Conservation (phyloP, 2,113 vertebrate genomes). For the Ceyx margarethae region DNA sequence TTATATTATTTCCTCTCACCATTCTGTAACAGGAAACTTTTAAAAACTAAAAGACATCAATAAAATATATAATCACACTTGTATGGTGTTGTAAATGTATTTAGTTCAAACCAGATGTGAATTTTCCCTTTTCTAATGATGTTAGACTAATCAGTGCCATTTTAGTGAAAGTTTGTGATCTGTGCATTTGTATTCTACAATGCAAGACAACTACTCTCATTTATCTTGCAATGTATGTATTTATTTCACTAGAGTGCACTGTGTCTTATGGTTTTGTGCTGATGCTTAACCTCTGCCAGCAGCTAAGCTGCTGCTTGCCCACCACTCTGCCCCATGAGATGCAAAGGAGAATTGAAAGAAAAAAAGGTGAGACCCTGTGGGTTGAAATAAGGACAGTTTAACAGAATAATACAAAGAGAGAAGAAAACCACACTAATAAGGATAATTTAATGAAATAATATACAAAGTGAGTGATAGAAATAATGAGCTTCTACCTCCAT, state of each 20-base stretch:
- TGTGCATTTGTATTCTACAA: conserved; percentile 32
- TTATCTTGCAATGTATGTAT: conserved; percentile 6
- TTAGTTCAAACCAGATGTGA: conserved; percentile 28
- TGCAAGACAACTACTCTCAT: conserved; percentile 12
- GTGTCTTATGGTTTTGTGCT: neutral
- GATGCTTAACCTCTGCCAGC: too few relatives aligned
- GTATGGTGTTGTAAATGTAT: conserved; percentile 15
- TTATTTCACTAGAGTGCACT: neutral
- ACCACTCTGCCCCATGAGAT: too few relatives aligned
- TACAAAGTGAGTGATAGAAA: too few relatives aligned
- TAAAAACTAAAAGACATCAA: neutral
- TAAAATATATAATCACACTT: conserved; percentile 22
- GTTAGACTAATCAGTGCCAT: conserved; percentile 35
- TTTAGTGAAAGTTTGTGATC: conserved; percentile 43
- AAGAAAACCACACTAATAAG: too few relatives aligned
- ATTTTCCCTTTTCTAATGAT: neutral
- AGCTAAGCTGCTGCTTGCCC: too few relatives aligned
- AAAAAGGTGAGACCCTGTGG: too few relatives aligned
- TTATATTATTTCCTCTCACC: neutral
- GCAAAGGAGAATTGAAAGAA: too few relatives aligned
- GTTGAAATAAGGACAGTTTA: too few relatives aligned
- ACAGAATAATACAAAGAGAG: too few relatives aligned
- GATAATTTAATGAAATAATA: too few relatives aligned
- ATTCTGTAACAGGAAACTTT: neutral
- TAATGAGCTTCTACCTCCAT: neutral